Evolutionary conservation across 2,113 vertebrate genomes (phyloP).

Genomic region (Picathartes gymnocephalus): DNA sequence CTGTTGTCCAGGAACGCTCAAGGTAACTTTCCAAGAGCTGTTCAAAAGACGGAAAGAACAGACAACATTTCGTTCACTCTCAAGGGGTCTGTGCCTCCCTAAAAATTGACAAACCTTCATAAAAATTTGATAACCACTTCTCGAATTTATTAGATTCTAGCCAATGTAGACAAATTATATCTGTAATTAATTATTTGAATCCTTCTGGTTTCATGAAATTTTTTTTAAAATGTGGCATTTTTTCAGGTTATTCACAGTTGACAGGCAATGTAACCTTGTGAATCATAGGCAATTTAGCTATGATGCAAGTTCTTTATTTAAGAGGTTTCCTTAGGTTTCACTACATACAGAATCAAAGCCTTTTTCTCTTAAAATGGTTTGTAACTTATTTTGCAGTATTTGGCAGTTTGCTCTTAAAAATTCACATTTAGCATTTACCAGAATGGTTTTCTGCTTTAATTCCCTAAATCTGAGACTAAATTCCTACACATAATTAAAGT

Average conservation of each 20-base stretch:
- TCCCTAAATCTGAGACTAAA: not conserved
- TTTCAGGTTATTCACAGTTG: not conserved
- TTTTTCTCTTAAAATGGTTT: not conserved
- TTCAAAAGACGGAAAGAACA: not conserved
- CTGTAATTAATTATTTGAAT: not conserved
- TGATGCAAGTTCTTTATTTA: not conserved
- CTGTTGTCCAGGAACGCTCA: not conserved
- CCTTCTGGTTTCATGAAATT: not conserved
- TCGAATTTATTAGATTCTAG: not conserved
- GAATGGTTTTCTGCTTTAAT: not conserved
- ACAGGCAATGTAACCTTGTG: not conserved
- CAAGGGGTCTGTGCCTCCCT: fast-evolving
- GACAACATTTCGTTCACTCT: not conserved
- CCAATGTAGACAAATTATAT: fast-evolving
- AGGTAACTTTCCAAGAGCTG: not conserved
- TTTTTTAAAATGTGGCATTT: not conserved
- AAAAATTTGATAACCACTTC: not conserved
- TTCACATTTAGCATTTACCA: not conserved
- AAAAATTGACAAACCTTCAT: not conserved
- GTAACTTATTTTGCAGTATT: not conserved
- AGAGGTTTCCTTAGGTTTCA: not conserved
- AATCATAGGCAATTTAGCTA: not conserved
- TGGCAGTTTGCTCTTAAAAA: not conserved
- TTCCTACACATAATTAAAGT: not conserved
- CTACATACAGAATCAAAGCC: not conserved